These are phyloP conservation scores for Phrynocephalus forsythii DNA, from an alignment of 2,797 vertebrate species.

Conservation along the genomic window DNA sequence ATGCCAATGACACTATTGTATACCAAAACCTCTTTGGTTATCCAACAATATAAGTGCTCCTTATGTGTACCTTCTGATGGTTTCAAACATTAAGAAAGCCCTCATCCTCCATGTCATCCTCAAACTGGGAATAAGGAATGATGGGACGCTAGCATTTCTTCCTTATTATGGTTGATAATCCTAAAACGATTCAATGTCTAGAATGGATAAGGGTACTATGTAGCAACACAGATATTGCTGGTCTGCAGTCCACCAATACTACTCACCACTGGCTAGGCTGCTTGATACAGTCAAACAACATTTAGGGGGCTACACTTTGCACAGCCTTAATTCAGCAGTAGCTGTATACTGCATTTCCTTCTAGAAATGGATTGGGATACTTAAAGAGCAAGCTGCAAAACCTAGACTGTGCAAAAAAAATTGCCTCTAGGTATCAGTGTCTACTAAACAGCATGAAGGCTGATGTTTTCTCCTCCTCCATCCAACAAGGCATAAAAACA, in stretches of 20 bases:
- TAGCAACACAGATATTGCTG: too few relatives aligned
- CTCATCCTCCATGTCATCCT: background rate
- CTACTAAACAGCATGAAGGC: background rate
- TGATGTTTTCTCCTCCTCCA: background rate
- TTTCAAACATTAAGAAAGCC: background rate
- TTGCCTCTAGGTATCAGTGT: constrained; percentile 17
- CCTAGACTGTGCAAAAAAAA: background rate
- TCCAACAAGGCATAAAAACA: background rate
- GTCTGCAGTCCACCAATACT: too few relatives aligned
- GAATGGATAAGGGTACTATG: too few relatives aligned
- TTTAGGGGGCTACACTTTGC: too few relatives aligned
- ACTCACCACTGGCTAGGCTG: too few relatives aligned
- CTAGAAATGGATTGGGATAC: background rate
- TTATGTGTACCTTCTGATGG: too few relatives aligned
- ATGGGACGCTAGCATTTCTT: background rate
- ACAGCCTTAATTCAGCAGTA: too few relatives aligned
- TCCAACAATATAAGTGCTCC: too few relatives aligned
- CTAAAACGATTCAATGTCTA: constrained; percentile 9
- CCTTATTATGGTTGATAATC: constrained; percentile 23
- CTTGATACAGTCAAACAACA: too few relatives aligned
- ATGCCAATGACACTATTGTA: background rate
- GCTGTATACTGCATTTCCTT: too few relatives aligned
- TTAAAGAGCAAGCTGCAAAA: constrained; percentile 9
- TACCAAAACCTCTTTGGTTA: background rate
- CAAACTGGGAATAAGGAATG: background rate